Percentiles rank a stretch among this genome's conserved stretches.
Conservation (phyloP, 1,140 invertebrate genomes). For the Amyelois transitella region DNA sequence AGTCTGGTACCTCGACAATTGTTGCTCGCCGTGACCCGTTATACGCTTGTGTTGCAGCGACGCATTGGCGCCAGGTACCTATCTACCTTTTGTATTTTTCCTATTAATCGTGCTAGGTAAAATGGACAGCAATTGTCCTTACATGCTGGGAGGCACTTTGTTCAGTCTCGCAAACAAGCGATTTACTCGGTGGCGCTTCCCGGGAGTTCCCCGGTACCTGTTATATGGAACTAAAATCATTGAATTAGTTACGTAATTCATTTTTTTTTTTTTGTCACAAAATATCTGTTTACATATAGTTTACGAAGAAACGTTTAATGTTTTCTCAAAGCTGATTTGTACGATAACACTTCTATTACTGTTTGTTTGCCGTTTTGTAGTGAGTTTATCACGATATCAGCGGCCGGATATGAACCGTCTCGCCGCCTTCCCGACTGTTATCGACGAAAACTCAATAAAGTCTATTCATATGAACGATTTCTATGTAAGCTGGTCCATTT, state of each 20-base stretch:
- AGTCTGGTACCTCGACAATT: conserved; percentile 47
- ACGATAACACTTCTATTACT: conserved; percentile 35
- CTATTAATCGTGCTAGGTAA: conserved; percentile 21
- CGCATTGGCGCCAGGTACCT: conserved; percentile 55
- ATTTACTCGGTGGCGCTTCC: conserved; percentile 32
- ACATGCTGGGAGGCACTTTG: conserved; percentile 25
- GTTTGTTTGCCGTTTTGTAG: conserved; percentile 40
- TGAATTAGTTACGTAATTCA: too few species aligned
- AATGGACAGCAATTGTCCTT: conserved; percentile 20
- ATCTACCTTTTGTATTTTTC: conserved; percentile 39
- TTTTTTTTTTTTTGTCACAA: too few species aligned
- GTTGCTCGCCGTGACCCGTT: conserved; percentile 43
- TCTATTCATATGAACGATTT: conserved; percentile 20
- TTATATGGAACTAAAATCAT: too few species aligned
- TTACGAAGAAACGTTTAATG: conserved; percentile 5
- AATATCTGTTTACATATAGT: neutral
- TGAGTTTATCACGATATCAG: conserved; percentile 46
- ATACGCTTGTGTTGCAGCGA: conserved; percentile 47
- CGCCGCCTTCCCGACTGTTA: conserved; percentile 46
- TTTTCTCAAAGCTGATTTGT: conserved; percentile 28
- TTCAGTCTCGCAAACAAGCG: conserved; percentile 16
- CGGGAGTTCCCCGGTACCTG: conserved; percentile 4
- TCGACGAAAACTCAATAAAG: conserved; percentile 33
- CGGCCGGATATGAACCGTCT: conserved; percentile 43
- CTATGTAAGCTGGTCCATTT: conserved; percentile 2